phyloP scores from a whole-genome alignment of 1,140 invertebrate genomes.

The Phortica variegata region DNA sequence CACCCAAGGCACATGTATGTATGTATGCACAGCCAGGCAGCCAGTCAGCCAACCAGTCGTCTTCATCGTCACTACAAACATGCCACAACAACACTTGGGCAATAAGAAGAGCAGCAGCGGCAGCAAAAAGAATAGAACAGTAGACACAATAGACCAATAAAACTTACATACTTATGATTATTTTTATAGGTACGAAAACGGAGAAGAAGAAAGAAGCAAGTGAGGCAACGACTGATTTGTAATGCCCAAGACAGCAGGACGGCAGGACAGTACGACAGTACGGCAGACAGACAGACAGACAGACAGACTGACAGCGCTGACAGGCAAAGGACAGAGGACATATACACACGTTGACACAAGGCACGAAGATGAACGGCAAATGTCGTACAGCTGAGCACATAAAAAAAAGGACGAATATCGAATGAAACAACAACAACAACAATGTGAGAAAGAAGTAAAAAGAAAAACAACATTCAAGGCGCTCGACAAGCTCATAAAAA shows the following conservation, averaged over 20 bases:
- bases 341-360: neutral
- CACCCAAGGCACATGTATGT: too few species aligned
- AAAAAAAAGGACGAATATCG: slow-evolving; percentile 46
- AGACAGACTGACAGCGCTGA: neutral
- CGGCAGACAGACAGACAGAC: neutral
- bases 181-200: slow-evolving; percentile 34
- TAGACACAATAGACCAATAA: too few species aligned
- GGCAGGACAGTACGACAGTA: neutral
- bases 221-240: slow-evolving; percentile 45
- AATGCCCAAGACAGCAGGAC: slow-evolving; percentile 37
- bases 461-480: slow-evolving; percentile 2
- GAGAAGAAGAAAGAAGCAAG: neutral
- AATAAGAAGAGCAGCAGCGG: too few species aligned
- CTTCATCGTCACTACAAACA: too few species aligned
- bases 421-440: too few species aligned
- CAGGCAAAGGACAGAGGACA: neutral
- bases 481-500: slow-evolving; percentile 47
- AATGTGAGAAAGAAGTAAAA: too few species aligned
- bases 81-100: too few species aligned
- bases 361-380: too few species aligned
- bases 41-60: too few species aligned
- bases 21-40: too few species aligned
- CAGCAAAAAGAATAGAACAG: too few species aligned
- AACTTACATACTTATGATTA: slow-evolving; percentile 52
- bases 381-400: slow-evolving; percentile 47